phyloP scores from a whole-genome alignment of 2,888 invertebrate genomes.

The Schizaphis graminum region DNA sequence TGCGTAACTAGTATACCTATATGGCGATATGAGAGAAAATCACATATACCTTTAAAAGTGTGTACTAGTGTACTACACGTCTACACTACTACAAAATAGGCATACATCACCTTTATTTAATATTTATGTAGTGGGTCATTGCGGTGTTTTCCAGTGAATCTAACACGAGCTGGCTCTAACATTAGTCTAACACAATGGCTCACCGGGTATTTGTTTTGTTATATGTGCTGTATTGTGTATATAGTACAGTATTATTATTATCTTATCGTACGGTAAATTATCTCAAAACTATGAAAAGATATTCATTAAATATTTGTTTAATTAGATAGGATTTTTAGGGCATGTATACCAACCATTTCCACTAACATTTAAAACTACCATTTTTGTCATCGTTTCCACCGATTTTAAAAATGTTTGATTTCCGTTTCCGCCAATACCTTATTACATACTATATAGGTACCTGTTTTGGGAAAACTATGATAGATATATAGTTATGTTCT shows the following conservation, averaged over 20 bases:
- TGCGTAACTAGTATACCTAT: background rate
- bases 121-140: background rate
- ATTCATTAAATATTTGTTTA: conserved; percentile 28
- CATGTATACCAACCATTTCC: background rate
- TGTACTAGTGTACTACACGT: too few relatives aligned
- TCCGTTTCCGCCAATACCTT: background rate
- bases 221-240: background rate
- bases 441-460: too few relatives aligned
- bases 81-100: background rate
- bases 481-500: background rate
- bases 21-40: background rate
- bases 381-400: background rate
- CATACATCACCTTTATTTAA: background rate
- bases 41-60: background rate
- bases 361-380: background rate
- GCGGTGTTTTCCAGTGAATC: background rate
- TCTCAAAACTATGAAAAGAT: background rate
- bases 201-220: background rate
- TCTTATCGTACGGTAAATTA: background rate
- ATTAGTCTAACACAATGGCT: background rate
- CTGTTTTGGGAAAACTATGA: background rate
- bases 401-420: background rate
- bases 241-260: background rate
- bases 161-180: background rate
- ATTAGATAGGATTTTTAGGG: background rate